Conservation (phyloP, 2,888 invertebrate genomes). For the Lasioglossum zephyrum region DNA sequence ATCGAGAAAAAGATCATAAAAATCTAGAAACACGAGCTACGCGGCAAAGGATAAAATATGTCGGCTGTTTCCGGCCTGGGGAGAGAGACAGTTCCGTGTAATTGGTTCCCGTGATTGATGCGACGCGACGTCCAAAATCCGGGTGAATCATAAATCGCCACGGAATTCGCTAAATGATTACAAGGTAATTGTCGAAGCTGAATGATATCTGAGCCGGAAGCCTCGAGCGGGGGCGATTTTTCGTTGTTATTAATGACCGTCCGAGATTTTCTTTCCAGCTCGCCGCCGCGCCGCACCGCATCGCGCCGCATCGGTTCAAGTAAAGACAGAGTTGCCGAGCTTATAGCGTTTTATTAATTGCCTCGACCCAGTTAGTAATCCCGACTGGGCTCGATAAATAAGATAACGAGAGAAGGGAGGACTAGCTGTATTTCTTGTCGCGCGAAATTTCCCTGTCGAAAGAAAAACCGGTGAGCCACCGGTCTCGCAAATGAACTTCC, state of each 20-base stretch:
- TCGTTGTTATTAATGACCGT: conserved; percentile 49
- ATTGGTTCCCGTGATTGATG: conserved; percentile 39
- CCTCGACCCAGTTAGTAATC: conserved; percentile 66
- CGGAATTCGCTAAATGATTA: conserved; percentile 48
- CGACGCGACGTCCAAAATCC: not conserved
- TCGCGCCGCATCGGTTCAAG: not conserved
- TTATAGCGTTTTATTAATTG: conserved; percentile 72
- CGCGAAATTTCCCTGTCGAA: not conserved
- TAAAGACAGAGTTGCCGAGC: conserved; percentile 55
- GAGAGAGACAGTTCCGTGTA: conserved; percentile 19
- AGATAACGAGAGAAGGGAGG: conserved; percentile 45
- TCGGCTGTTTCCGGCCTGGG: not conserved
- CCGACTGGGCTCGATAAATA: conserved; percentile 52
- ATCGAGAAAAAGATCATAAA: not conserved
- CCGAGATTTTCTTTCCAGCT: conserved; percentile 28
- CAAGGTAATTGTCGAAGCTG: conserved; percentile 37
- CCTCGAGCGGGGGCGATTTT: conserved; percentile 19
- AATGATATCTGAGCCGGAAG: not conserved
- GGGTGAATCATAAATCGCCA: conserved; percentile 37
- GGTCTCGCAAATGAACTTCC: not conserved
- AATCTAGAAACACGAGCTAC: not conserved
- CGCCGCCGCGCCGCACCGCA: not conserved
- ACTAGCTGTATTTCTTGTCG: conserved; percentile 17
- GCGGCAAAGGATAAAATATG: conserved; percentile 14
- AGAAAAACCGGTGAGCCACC: not conserved